phyloP scores from a whole-genome alignment of 2,113 vertebrate genomes.

The Psittacula cyanocephala region DNA sequence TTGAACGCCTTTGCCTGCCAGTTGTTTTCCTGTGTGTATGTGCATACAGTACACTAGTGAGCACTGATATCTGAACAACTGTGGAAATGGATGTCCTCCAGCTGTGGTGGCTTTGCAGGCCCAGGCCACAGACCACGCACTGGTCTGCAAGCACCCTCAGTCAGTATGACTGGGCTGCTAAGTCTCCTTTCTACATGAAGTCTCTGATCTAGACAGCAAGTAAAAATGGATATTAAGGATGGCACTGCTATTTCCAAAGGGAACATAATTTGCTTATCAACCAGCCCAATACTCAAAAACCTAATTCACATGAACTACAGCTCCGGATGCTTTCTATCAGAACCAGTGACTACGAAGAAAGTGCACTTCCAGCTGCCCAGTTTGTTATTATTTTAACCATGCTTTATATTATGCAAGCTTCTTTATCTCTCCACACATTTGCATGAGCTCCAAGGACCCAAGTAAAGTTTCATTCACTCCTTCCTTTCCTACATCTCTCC shows the following conservation, averaged over 20 bases:
- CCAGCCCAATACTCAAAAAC: not conserved
- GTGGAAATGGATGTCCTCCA: not conserved
- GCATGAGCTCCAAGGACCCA: not conserved
- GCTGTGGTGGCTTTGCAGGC: not conserved
- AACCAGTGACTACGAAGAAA: not conserved
- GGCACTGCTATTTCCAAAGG: not conserved
- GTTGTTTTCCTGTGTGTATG: not conserved
- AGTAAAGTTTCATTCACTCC: not conserved
- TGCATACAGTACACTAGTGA: not conserved
- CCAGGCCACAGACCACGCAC: not conserved
- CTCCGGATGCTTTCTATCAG: not conserved
- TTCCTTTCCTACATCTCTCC: not conserved
- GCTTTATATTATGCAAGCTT: not conserved
- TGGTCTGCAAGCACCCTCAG: not conserved
- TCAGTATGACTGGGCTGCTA: fast-evolving
- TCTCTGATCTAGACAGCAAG: not conserved
- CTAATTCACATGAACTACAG: not conserved
- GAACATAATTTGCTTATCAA: not conserved
- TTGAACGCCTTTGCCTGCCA: not conserved
- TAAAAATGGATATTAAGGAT: not conserved
- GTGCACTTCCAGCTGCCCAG: not conserved
- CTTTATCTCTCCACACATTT: not conserved
- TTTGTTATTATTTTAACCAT: not conserved
- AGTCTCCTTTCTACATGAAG: not conserved
- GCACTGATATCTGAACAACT: not conserved